Conservation (phyloP, 92 coral and sea anemone species). For the Nematostella vectensis region DNA sequence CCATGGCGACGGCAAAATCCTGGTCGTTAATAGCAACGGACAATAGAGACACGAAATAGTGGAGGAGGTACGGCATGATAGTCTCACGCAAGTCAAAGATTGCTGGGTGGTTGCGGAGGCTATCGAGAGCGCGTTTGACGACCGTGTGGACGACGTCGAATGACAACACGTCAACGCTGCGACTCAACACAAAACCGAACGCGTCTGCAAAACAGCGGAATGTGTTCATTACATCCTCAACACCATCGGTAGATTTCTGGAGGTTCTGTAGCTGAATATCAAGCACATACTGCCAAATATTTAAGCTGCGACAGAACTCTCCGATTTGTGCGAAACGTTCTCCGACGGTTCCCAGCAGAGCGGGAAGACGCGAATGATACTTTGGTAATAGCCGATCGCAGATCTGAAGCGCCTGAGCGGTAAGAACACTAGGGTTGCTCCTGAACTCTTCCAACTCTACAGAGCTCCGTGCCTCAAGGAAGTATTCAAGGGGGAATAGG, state of each 20-base stretch:
- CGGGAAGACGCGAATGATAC: slow-evolving; percentile 65
- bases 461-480: slow-evolving; percentile 54
- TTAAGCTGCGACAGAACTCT: slow-evolving; percentile 71
- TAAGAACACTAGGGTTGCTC: slow-evolving; percentile 54
- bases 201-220: slow-evolving; percentile 74
- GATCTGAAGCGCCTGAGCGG: slow-evolving; percentile 71
- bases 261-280: slow-evolving; percentile 60
- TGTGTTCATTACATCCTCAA: slow-evolving; percentile 64
- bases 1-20: slow-evolving; percentile 32
- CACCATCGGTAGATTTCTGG: slow-evolving; percentile 24
- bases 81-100: slow-evolving; percentile 55
- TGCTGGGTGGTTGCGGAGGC: slow-evolving; percentile 31
- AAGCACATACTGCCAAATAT: slow-evolving; percentile 63
- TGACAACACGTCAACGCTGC: slow-evolving; percentile 47
- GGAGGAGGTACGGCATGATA: slow-evolving; percentile 55
- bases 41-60: slow-evolving; percentile 58
- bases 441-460: slow-evolving; percentile 47
- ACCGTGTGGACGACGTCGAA: slow-evolving; percentile 45
- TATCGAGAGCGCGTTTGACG: slow-evolving; percentile 35
- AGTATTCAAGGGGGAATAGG: slow-evolving; percentile 57
- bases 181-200: slow-evolving; percentile 68
- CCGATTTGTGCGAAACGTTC: slow-evolving; percentile 78
- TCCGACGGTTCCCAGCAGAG: slow-evolving; percentile 71
- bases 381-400: slow-evolving; percentile 56
- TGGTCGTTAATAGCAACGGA: slow-evolving; percentile 38